Base-by-base conservation (phyloP, 2,113 vertebrate genomes). In the Orientallactaga bullata region DNA sequence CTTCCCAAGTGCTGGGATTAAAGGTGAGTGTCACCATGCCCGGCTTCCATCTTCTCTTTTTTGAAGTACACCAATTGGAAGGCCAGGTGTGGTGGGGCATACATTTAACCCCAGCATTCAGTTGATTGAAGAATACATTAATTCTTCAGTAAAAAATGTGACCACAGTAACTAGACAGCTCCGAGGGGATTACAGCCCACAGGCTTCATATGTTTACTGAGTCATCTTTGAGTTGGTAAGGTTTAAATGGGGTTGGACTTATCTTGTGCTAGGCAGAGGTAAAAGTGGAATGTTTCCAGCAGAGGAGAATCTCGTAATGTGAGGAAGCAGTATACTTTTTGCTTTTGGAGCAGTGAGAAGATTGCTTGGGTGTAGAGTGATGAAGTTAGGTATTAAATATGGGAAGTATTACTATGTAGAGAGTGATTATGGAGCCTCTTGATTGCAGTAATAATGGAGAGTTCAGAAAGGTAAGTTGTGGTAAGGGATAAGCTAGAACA, bases 141-240 rank as follows among this genome's bases (percentile, higher is more conserved):
- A n/a, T n/a, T n/a, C n/a, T n/a, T n/a, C n/a, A n/a, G n/a, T n/a
- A n/a, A n/a, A n/a, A n/a, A n/a, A n/a, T n/a, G n/a, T n/a, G 26
- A 4, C 47, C 37, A 47, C 39, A 24, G 39, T n/a, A n/a, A 39
- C 30, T 83, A 28, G 21, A 28, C 39, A 68, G 39, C 81, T 12
- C 26, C 28, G 35, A 63, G 20, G 24, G 35, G 17, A 7, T 7
- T 83, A 21, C 15, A 39, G 37, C 37, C 35, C 10, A 32, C 20
- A n/a, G 11, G 17, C 37, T 66, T 12, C 11, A 30, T 32, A 30
- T 11, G 5, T 58, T 77, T 81, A 76, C 37, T 73, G 30, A 89
- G 55, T 86, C 18, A 92, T 61, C 58, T 58, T 80, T n/a, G 61
- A 80, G n/a, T n/a, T n/a, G n/a, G n/a, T n/a, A n/a, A n/a, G n/a